Conservation (phyloP, 2,888 invertebrate species). For the Zaprionus obscuricornis region DNA sequence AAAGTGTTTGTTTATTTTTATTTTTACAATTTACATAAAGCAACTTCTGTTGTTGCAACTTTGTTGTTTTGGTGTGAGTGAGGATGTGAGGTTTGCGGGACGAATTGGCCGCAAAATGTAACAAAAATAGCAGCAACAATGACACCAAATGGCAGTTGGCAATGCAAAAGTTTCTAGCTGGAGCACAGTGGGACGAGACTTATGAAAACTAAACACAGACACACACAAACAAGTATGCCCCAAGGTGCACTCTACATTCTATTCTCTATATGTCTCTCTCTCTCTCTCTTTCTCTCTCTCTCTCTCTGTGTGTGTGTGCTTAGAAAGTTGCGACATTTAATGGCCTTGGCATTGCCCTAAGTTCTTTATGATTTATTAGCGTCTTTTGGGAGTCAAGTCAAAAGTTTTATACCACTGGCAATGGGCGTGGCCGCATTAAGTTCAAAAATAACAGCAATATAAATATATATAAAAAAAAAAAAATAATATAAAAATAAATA, state of each 20-base stretch:
- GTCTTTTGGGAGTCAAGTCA: background rate
- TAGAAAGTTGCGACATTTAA: constrained; percentile 33
- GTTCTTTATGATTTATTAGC: constrained; percentile 41
- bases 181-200: constrained; percentile 42
- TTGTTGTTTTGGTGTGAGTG: constrained; percentile 46
- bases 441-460: constrained; percentile 1
- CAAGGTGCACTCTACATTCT: no score
- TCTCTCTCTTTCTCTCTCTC: no score
- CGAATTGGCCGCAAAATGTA: constrained; percentile 46
- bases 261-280: constrained; percentile 1
- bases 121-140: constrained; percentile 55
- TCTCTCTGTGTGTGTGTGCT: no score
- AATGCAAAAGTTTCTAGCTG: constrained; percentile 66
- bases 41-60: constrained; percentile 60
- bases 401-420: no score
- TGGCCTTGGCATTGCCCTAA: constrained; percentile 40
- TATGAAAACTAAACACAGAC: background rate
- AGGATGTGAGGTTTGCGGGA: background rate
- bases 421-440: background rate
- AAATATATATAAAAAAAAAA: background rate
- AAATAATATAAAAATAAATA: no score
- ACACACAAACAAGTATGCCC: no score
- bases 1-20: constrained; percentile 14
- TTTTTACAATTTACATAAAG: constrained; percentile 68
- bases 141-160: constrained; percentile 71